Conservation (phyloP, 2,113 vertebrate genomes). For the Gallinago undulata region DNA sequence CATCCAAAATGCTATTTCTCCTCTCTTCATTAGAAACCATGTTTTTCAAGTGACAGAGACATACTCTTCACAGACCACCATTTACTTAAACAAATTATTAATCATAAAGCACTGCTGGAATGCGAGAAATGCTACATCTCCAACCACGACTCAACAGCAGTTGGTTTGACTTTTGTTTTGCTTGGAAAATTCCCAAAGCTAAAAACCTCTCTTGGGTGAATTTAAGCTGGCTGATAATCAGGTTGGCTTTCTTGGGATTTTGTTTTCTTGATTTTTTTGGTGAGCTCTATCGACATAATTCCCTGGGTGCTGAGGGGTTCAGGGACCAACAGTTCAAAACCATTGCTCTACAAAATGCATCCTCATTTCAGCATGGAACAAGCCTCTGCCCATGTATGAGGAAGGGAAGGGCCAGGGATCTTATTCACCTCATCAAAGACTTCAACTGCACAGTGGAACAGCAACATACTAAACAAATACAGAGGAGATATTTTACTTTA, state of each 20-base stretch:
- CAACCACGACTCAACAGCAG: background rate
- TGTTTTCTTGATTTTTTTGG: background rate
- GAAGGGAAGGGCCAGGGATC: background rate
- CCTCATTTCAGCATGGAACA: background rate
- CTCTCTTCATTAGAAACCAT: constrained; percentile 1
- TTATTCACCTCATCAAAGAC: background rate
- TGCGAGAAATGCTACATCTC: background rate
- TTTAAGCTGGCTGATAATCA: background rate
- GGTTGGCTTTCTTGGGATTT: background rate
- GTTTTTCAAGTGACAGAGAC: background rate
- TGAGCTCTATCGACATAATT: background rate
- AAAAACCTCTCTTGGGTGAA: background rate
- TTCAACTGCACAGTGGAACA: background rate
- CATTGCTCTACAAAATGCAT: background rate
- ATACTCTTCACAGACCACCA: background rate
- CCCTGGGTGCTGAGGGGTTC: background rate
- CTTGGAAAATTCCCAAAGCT: background rate
- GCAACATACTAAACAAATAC: background rate
- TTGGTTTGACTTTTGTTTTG: constrained; percentile 3
- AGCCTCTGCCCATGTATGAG: background rate
- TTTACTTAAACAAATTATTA: constrained; percentile 21
- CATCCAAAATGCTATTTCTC: background rate
- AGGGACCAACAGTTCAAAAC: background rate
- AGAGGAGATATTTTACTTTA: background rate
- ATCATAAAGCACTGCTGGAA: constrained; percentile 9